Conservation (phyloP, 2,888 invertebrate genomes). For the Synanthedon vespiformis region DNA sequence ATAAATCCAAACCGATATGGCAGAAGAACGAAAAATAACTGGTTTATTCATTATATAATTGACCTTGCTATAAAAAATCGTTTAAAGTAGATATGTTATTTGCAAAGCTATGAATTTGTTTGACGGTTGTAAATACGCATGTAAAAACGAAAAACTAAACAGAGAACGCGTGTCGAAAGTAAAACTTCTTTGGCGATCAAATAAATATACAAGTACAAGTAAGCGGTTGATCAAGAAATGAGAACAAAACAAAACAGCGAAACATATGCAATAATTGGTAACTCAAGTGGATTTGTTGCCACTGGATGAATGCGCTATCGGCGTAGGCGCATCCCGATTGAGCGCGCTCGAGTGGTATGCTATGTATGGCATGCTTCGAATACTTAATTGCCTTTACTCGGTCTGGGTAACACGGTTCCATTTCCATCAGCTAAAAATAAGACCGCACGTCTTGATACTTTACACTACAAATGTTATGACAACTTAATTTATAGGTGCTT, state of each 20-base stretch:
- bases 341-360: conserved; percentile 37
- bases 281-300: background rate
- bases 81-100: background rate
- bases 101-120: background rate
- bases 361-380: conserved; percentile 26
- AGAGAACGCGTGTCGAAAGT: too few species aligned
- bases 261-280: background rate
- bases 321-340: conserved; percentile 38
- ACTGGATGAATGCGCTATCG: conserved; percentile 3
- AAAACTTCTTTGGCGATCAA: too few species aligned
- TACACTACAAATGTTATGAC: background rate
- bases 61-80: conserved; percentile 17
- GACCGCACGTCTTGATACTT: background rate
- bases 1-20: conserved; percentile 18
- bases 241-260: too few species aligned
- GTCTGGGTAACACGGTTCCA: conserved; percentile 31
- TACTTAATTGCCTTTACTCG: conserved; percentile 38
- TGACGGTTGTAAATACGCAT: too few species aligned
- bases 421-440: conserved; percentile 14
- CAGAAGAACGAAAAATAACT: conserved; percentile 1
- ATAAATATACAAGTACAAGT: too few species aligned
- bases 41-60: background rate
- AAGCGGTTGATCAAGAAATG: too few species aligned
- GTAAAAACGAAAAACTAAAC: too few species aligned
- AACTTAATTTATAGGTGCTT: background rate